Percentiles rank a stretch among this genome's conserved stretches.
phyloP scores from a whole-genome alignment of 2,888 invertebrate species.

The Scelioninae gen. 1 region DNA sequence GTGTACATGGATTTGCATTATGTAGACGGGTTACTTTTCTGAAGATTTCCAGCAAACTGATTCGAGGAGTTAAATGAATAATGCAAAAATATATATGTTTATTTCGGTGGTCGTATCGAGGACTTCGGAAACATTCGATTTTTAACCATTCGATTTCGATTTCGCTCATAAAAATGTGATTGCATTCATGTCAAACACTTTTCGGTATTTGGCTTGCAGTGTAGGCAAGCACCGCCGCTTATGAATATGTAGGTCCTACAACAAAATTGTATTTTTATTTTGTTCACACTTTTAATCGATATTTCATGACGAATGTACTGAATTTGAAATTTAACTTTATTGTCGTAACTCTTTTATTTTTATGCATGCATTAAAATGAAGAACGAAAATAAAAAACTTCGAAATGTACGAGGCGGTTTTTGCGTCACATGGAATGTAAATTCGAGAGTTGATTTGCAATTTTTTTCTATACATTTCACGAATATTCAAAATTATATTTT shows the following conservation, averaged over 20 bases:
- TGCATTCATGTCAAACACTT: slow-evolving; percentile 50
- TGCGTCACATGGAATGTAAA: slow-evolving; percentile 33
- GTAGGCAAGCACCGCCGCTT: slow-evolving; percentile 15
- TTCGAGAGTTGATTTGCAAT: slow-evolving; percentile 35
- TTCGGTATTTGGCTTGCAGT: slow-evolving; percentile 46
- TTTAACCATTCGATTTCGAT: slow-evolving; percentile 37
- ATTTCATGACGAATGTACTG: slow-evolving; percentile 52
- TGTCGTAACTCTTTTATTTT: slow-evolving; percentile 43
- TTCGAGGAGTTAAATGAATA: slow-evolving; percentile 59
- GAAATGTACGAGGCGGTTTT: slow-evolving; percentile 8
- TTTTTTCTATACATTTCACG: slow-evolving; percentile 10
- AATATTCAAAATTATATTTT: slow-evolving; percentile 31
- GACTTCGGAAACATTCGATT: slow-evolving; percentile 47
- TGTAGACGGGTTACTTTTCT: slow-evolving; percentile 32
- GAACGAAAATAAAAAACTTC: slow-evolving; percentile 6
- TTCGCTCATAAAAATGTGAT: slow-evolving; percentile 50
- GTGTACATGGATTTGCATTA: slow-evolving; percentile 42
- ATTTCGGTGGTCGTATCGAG: slow-evolving; percentile 23
- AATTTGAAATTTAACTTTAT: slow-evolving; percentile 50
- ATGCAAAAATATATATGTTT: slow-evolving; percentile 62
- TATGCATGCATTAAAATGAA: slow-evolving; percentile 25
- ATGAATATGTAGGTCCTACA: slow-evolving; percentile 29
- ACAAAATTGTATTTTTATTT: slow-evolving; percentile 49
- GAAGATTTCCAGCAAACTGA: slow-evolving; percentile 15
- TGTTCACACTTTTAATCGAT: slow-evolving; percentile 56